A percentile compares a stretch with the other conserved stretches of the same genome.
Evolutionary conservation across 2,888 invertebrate genomes (phyloP).

Genomic region (Luffia ferchaultella): DNA sequence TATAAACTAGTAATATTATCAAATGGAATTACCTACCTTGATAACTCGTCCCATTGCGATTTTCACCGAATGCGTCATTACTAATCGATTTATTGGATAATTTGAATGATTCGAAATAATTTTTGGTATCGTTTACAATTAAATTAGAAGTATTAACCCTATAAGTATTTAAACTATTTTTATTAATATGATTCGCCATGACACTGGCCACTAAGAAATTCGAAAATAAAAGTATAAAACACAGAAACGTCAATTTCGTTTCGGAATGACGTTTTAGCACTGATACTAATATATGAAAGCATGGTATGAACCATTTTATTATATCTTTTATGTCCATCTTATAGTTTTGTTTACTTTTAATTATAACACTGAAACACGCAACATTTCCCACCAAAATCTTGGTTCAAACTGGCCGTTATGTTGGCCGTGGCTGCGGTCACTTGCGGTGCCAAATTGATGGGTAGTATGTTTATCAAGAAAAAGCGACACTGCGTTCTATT

Average conservation of each 20-base stretch:
- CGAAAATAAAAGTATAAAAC: slow-evolving; percentile 39
- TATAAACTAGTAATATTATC: too few species aligned
- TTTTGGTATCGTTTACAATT: neutral
- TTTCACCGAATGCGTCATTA: neutral
- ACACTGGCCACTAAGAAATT: neutral
- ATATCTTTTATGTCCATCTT: slow-evolving; percentile 58
- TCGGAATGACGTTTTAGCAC: slow-evolving; percentile 25
- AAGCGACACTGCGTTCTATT: too few species aligned
- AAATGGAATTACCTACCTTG: neutral
- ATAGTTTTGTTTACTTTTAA: slow-evolving; percentile 13
- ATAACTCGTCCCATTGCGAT: neutral
- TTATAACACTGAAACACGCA: slow-evolving; percentile 15
- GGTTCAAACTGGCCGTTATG: slow-evolving; percentile 28
- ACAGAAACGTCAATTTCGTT: slow-evolving; percentile 25
- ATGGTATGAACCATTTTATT: slow-evolving; percentile 58
- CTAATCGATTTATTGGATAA: neutral
- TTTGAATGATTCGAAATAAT: neutral
- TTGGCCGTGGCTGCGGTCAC: slow-evolving; percentile 16
- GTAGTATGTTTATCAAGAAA: too few species aligned
- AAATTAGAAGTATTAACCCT: too few species aligned
- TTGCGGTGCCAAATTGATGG: too few species aligned
- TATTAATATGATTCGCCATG: neutral
- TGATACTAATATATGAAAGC: slow-evolving; percentile 42
- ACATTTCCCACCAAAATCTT: slow-evolving; percentile 31
- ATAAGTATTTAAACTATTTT: neutral